Conservation (phyloP, 92 coral and sea anemone genomes). For the Isaurus tuberculatus region DNA sequence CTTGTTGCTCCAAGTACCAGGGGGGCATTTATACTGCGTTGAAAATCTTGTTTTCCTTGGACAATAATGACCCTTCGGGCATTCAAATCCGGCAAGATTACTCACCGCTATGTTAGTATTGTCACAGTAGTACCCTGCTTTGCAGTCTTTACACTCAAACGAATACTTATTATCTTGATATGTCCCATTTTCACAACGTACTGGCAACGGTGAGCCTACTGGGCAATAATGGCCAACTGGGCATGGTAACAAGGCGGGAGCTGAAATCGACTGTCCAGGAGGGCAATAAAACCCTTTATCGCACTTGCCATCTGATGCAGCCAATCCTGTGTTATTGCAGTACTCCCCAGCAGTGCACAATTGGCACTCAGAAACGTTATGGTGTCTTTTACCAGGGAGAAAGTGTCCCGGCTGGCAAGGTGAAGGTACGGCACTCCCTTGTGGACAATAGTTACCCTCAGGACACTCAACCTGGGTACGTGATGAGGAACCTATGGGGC, state of each 20-base stretch:
- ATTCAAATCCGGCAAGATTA: slow-evolving; percentile 68
- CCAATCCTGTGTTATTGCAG: slow-evolving; percentile 91
- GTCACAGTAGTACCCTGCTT: slow-evolving; percentile 90
- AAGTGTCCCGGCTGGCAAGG: slow-evolving; percentile 89
- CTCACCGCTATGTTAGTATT: slow-evolving; percentile 76
- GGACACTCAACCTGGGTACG: slow-evolving; percentile 74
- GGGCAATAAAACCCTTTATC: slow-evolving; percentile 90
- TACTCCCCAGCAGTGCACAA: slow-evolving; percentile 84
- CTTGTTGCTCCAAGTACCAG: slow-evolving; percentile 96
- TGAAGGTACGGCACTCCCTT: slow-evolving; percentile 65
- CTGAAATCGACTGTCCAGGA: slow-evolving; percentile 78
- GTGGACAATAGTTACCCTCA: slow-evolving; percentile 87
- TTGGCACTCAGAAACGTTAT: slow-evolving; percentile 76
- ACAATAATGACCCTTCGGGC: slow-evolving; percentile 90
- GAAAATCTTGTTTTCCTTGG: slow-evolving; percentile 80
- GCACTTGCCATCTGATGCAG: slow-evolving; percentile 76
- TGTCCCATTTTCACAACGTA: slow-evolving; percentile 90
- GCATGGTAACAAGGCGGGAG: slow-evolving; percentile 78
- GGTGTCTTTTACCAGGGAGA: slow-evolving; percentile 81
- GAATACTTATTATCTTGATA: slow-evolving; percentile 78
- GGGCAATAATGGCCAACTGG: slow-evolving; percentile 84
- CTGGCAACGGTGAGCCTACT: slow-evolving; percentile 74
- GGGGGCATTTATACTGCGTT: slow-evolving; percentile 81
- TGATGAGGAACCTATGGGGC: slow-evolving; percentile 86
- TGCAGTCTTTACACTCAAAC: slow-evolving; percentile 74